phyloP scores from a whole-genome alignment of 2,113 vertebrate species.

The Alces alces region DNA sequence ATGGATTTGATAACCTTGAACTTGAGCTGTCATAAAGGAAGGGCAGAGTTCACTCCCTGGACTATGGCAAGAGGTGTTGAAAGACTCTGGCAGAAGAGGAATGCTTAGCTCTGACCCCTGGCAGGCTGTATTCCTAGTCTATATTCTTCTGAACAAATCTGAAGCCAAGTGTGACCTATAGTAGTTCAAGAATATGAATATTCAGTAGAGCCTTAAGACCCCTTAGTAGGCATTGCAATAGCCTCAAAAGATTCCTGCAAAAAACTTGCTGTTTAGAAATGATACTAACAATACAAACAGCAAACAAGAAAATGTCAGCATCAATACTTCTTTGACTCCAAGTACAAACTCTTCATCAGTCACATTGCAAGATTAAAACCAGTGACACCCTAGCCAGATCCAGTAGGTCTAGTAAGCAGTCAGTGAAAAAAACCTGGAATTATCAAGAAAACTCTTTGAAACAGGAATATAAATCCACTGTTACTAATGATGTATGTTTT shows the following conservation, averaged over 20 bases:
- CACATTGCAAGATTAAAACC: background rate
- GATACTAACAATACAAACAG: background rate
- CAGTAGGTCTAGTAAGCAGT: background rate
- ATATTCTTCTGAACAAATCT: background rate
- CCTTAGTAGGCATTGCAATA: background rate
- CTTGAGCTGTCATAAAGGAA: background rate
- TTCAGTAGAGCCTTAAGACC: background rate
- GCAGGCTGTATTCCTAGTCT: background rate
- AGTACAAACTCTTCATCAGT: background rate
- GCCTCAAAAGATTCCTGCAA: background rate
- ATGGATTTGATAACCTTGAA: background rate
- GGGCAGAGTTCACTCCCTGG: background rate
- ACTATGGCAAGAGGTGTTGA: background rate
- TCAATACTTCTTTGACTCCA: background rate
- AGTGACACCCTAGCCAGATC: background rate
- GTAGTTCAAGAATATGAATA: background rate
- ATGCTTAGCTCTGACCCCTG: background rate
- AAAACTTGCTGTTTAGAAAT: background rate
- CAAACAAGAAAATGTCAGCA: background rate
- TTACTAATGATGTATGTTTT: background rate
- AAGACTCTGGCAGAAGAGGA: background rate
- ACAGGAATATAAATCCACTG: background rate
- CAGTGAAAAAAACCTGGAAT: background rate
- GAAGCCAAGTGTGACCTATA: background rate
- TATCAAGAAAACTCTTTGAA: background rate